Evolutionary conservation across 1,140 invertebrate genomes (phyloP).

Genomic region (Drosophila melanica): DNA sequence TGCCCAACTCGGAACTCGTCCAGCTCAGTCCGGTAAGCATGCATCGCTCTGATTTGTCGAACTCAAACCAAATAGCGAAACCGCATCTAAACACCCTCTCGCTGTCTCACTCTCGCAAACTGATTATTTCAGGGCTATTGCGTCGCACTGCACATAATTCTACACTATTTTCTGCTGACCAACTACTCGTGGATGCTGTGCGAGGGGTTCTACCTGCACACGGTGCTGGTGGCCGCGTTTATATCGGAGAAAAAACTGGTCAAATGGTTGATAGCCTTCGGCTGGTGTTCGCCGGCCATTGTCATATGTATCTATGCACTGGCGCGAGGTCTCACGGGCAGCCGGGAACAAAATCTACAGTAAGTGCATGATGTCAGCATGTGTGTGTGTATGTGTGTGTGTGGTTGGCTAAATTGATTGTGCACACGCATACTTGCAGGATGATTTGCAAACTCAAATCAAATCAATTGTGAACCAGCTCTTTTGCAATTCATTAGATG

Average conservation of each 20-base stretch:
- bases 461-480: conserved; percentile 36
- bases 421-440: conserved; percentile 16
- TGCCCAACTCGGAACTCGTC: conserved; percentile 85
- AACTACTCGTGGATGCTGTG: conserved; percentile 98
- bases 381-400: conserved; percentile 6
- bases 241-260: conserved; percentile 93
- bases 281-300: conserved; percentile 92
- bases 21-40: conserved; percentile 84
- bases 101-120: neutral
- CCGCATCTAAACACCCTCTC: neutral
- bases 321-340: conserved; percentile 85
- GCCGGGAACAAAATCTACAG: conserved; percentile 85
- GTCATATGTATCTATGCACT: conserved; percentile 88
- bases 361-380: conserved; percentile 84
- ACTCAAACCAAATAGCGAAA: neutral
- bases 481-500: conserved; percentile 57
- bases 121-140: conserved; percentile 89
- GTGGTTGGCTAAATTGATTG: conserved; percentile 24
- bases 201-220: conserved; percentile 97
- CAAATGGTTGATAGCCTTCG: conserved; percentile 91
- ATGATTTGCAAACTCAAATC: conserved; percentile 31
- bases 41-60: neutral
- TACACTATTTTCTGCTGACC: conserved; percentile 95
- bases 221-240: conserved; percentile 95
- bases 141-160: conserved; percentile 91